Evolutionary conservation across 1,140 invertebrate genomes (phyloP), one percentile per base, ranked within the genome.

Genomic region (fruit fly (Drosophila melanogaster)): DNA sequence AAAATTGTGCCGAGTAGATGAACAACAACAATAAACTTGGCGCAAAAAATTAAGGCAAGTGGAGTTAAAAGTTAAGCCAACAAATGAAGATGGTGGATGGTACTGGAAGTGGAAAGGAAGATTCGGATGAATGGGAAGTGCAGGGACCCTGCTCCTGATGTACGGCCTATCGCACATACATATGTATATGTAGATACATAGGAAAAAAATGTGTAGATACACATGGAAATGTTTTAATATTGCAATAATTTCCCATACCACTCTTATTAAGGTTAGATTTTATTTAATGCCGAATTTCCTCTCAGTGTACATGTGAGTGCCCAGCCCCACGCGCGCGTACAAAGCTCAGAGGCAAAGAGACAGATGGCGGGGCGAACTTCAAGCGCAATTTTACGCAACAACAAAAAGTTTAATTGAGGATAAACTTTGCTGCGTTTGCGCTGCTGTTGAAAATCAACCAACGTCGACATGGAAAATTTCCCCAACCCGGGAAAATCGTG

Each of bases 341-440:
- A 35, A 3, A 35, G 44, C 49, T 41, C 38, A 51, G 35, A 50
- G 50, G 65, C 55, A 81, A 77, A 73, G 60, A 77, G 59, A 70
- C 67, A 54, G 73, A 77, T 77, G 53, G 58, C 56, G 60, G 60
- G 43, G 50, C 66, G 50, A 70, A 70, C 66, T 70, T 70, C 66
- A 70, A 70, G 78, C 59, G 83, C 75, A 86, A 85, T 86, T 86
- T 86, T 87, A 78, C 83, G 79, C 81, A 86, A 81, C 81, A 81
- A 86, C 81, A 86, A 87, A 86, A 86, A 86, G 83, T 86, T 86
- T 86, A 86, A 86, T 86, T 86, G 81, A 87, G 81, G 81, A 86
- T 86, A 86, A 86, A 86, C 81, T 86, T 86, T 86, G 74, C 81
- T 75, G 81, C 83, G 83, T 86, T 87, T 86, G 81, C 83, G 83